A percentile compares a stretch with the other conserved stretches of the same genome.
Evolutionary conservation across 2,113 vertebrate species (phyloP).

Genomic region (Callionymus lyra): DNA sequence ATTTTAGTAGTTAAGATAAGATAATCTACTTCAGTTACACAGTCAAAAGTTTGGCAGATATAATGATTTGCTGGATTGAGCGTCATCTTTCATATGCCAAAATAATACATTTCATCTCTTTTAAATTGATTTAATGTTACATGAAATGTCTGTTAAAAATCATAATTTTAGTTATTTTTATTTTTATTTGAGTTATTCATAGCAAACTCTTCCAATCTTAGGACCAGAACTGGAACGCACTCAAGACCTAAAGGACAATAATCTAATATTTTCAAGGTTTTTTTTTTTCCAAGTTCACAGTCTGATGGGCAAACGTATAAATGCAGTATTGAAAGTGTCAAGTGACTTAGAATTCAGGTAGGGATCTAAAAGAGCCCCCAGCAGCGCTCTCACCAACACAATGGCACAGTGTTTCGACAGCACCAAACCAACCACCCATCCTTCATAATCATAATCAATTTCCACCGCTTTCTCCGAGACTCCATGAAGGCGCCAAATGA

Average conservation of each 20-base stretch:
- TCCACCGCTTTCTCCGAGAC: slow-evolving; percentile 55
- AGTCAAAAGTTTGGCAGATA: too few relatives aligned
- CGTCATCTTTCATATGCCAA: too few relatives aligned
- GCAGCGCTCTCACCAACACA: slow-evolving; percentile 25
- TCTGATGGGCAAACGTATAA: slow-evolving; percentile 3
- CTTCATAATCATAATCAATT: slow-evolving; percentile 62
- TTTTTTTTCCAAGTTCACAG: background rate
- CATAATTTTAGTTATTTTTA: too few relatives aligned
- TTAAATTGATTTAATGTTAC: too few relatives aligned
- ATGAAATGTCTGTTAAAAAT: too few relatives aligned
- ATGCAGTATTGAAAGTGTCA: slow-evolving; percentile 12
- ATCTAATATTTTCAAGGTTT: background rate
- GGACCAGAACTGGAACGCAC: too few relatives aligned
- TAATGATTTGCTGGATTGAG: too few relatives aligned
- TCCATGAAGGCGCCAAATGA: slow-evolving; percentile 49
- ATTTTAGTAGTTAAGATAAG: too few relatives aligned
- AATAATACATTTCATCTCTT: too few relatives aligned
- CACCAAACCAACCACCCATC: slow-evolving; percentile 35
- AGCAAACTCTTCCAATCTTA: too few relatives aligned
- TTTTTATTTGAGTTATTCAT: too few relatives aligned
- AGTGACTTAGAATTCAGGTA: slow-evolving; percentile 28
- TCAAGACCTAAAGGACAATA: background rate
- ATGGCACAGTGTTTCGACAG: slow-evolving; percentile 22
- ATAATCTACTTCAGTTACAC: too few relatives aligned
- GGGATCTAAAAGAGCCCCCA: slow-evolving; percentile 26